phyloP scores from a whole-genome alignment of 2,888 invertebrate species.

The Strigamia transsilvanica region DNA sequence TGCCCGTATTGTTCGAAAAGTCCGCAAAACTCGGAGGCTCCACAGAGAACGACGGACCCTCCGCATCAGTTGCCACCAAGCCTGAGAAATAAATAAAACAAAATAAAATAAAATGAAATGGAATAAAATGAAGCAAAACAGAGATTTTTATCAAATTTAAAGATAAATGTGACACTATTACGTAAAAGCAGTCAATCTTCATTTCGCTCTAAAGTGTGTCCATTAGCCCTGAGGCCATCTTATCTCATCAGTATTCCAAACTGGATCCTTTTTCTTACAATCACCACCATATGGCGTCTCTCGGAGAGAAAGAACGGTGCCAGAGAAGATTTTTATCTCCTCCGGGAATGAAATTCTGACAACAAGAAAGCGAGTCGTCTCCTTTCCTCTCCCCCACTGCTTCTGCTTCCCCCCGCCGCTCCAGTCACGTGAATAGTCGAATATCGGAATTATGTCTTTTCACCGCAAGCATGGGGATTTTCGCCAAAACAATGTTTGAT shows the following conservation, averaged over 20 bases:
- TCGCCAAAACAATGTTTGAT: neutral
- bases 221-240: slow-evolving; percentile 37
- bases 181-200: slow-evolving; percentile 18
- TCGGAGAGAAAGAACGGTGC: neutral
- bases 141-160: neutral
- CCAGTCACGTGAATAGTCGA: slow-evolving; percentile 40
- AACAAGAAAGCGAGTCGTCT: slow-evolving; percentile 5
- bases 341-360: slow-evolving; percentile 16
- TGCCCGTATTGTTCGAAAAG: slow-evolving; percentile 62
- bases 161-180: neutral
- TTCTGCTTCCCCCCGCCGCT: neutral
- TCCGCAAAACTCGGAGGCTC: slow-evolving; percentile 58
- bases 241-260: slow-evolving; percentile 28
- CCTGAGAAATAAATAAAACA: neutral
- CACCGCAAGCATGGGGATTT: neutral
- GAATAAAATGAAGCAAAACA: no score
- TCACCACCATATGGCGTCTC: slow-evolving; percentile 48
- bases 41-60: slow-evolving; percentile 23
- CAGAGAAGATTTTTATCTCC: slow-evolving; percentile 4
- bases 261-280: slow-evolving; percentile 22
- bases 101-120: no score
- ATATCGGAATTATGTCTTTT: slow-evolving; percentile 31
- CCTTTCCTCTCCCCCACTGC: neutral
- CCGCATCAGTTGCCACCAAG: neutral
- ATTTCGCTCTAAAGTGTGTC: slow-evolving; percentile 25